Conservation (phyloP, 2,888 invertebrate genomes). For the Eupithecia pulchellata region DNA sequence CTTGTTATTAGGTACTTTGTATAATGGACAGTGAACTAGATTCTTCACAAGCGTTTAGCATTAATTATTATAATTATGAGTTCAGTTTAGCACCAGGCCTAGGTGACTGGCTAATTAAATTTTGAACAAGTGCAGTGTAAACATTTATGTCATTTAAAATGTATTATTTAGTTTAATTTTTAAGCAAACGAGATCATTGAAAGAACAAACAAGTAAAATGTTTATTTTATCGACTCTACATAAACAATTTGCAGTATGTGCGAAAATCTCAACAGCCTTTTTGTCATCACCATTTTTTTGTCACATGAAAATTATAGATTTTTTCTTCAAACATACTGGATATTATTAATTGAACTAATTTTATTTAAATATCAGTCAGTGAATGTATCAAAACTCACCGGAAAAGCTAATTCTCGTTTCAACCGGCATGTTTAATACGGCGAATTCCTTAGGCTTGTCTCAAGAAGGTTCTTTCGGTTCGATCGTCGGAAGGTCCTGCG, state of each 20-base stretch:
- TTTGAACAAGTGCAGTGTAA: slow-evolving; percentile 20
- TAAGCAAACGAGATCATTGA: slow-evolving; percentile 4
- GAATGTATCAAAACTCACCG: slow-evolving; percentile 65
- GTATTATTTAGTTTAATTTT: slow-evolving; percentile 15
- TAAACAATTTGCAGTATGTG: slow-evolving; percentile 4
- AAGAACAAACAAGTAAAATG: neutral
- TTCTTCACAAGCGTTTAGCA: slow-evolving; percentile 51
- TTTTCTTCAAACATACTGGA: neutral
- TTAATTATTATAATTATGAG: slow-evolving; percentile 49
- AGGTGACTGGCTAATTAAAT: slow-evolving; percentile 33
- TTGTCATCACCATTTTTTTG: neutral
- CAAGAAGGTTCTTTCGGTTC: slow-evolving; percentile 44
- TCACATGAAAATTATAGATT: neutral
- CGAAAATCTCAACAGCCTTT: slow-evolving; percentile 10
- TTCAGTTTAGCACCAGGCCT: slow-evolving; percentile 37
- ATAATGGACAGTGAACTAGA: slow-evolving; percentile 29
- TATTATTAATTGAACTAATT: neutral
- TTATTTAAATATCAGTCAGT: neutral
- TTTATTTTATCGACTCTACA: neutral
- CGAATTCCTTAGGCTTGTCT: slow-evolving; percentile 36
- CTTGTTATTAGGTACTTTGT: slow-evolving; percentile 22
- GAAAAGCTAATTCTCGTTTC: slow-evolving; percentile 83
- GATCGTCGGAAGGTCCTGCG: slow-evolving; percentile 54
- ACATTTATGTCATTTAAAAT: neutral
- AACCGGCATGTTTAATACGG: slow-evolving; percentile 71